Percentiles rank a stretch among this genome's conserved stretches.
Conservation (phyloP, 2,888 invertebrate species). For the Agrotis puta region DNA sequence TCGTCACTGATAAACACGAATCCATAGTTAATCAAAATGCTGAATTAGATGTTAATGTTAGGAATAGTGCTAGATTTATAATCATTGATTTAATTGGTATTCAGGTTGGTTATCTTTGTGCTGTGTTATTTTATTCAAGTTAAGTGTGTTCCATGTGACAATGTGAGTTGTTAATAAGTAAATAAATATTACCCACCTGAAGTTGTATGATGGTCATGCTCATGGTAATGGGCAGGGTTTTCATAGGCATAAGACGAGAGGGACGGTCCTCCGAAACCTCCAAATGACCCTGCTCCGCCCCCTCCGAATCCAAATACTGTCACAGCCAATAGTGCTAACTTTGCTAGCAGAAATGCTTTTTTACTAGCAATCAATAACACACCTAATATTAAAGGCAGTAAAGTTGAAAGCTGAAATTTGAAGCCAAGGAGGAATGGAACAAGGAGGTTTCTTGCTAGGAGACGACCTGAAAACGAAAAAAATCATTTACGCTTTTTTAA, state of each 20-base stretch:
- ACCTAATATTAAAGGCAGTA: slow-evolving; percentile 94
- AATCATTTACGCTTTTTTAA: background rate
- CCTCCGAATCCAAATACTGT: slow-evolving; percentile 92
- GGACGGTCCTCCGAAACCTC: slow-evolving; percentile 75
- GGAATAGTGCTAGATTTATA: background rate
- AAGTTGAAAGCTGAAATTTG: slow-evolving; percentile 94
- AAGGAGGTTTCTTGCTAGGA: slow-evolving; percentile 93
- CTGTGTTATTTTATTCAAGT: background rate
- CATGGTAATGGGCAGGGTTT: slow-evolving; percentile 76
- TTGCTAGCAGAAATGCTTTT: slow-evolving; percentile 94
- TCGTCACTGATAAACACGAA: background rate
- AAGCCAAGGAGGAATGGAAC: slow-evolving; percentile 95
- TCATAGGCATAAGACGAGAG: slow-evolving; percentile 82
- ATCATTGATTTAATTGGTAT: background rate
- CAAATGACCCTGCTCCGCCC: slow-evolving; percentile 67
- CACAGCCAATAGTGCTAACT: slow-evolving; percentile 93
- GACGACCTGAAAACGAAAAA: slow-evolving; percentile 91
- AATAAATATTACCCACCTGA: slow-evolving; percentile 73
- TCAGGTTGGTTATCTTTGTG: background rate
- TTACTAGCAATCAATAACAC: slow-evolving; percentile 93
- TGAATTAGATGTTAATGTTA: background rate
- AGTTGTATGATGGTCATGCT: slow-evolving; percentile 79
- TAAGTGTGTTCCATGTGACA: no score
- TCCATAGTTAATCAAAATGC: background rate
- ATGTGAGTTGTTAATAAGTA: no score